Conservation (phyloP, 2,888 invertebrate species). For the Acleris sparsana region DNA sequence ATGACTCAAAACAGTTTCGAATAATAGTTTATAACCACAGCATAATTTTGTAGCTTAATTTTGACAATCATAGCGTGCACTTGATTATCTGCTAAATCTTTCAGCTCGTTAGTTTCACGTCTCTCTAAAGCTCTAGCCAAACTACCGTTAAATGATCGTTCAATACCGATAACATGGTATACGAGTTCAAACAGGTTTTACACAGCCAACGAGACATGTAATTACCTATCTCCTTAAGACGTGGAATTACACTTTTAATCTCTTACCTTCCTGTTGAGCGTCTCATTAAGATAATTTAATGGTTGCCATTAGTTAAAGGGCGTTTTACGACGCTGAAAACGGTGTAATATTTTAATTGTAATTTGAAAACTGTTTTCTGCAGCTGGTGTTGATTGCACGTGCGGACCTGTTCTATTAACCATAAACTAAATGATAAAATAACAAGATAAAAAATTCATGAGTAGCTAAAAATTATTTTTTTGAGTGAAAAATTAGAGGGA, state of each 20-base stretch:
- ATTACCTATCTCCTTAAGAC: slow-evolving; percentile 23
- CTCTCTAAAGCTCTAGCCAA: slow-evolving; percentile 2
- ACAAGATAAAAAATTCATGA: too few species aligned
- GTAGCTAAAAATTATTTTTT: too few species aligned
- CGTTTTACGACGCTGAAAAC: slow-evolving; percentile 8
- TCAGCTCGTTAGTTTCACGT: slow-evolving; percentile 24
- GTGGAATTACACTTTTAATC: slow-evolving; percentile 30
- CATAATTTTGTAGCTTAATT: too few species aligned
- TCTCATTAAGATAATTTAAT: slow-evolving; percentile 29
- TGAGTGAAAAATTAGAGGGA: too few species aligned
- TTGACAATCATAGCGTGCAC: not conserved
- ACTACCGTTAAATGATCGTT: not conserved
- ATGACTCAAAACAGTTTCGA: too few species aligned
- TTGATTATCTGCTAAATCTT: slow-evolving; percentile 19
- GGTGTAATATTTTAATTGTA: not conserved
- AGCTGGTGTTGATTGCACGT: not conserved
- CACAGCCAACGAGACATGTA: slow-evolving; percentile 19
- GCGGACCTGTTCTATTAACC: too few species aligned
- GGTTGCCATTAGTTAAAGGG: slow-evolving; percentile 19
- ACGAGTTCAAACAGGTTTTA: slow-evolving; percentile 2
- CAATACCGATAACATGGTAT: not conserved
- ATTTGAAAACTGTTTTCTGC: not conserved
- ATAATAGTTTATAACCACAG: too few species aligned
- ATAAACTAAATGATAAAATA: too few species aligned
- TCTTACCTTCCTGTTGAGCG: slow-evolving; percentile 19